Evolutionary conservation across 2,888 invertebrate species (phyloP), one percentile per base, ranked within the genome.

Genomic region (Brenthis ino): DNA sequence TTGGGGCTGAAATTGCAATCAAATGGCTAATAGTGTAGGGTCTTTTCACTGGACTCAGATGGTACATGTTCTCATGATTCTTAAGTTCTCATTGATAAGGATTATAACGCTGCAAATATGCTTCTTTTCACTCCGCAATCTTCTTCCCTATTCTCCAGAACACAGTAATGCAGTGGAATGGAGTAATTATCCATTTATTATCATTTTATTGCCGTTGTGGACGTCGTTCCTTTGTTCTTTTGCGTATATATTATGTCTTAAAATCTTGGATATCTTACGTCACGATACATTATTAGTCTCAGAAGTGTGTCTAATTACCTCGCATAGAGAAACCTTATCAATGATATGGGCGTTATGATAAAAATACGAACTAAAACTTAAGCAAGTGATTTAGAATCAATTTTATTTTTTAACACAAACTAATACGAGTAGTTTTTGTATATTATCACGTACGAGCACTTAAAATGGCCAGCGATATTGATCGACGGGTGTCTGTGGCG

Each of bases 101-200:
- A 63, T 53, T 65, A 72, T 58, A 69, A 64, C 51, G 24, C 8
- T 48, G 3, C 6, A 53, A 58, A 64, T 60, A 14, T 54, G 51
- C 24, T 33, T n/a, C 54, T 54, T 28, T 11, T 54, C 33, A 55
- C 37, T 37, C 37, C 6, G 43, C 48, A 65, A n/a, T 33, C 37
- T 50, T 65, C 58, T 66, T 71, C 75, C 74, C 75, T 68, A 69
- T 72, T 68, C 68, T 72, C 70, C 50, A 65, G 68, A 73, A 72
- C 73, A 75, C 81, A 77, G 85, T 92, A 92, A 92, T 91, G 91
- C 86, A 89, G 86, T 84, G 84, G 84, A 86, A 90, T 91, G 89
- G 85, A 89, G 91, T 93, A 91, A 92, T 92, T 92, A 89, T 89
- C 85, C 88, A 81, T 91, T 89, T 91, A 91, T 91, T 92, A 91